Base-by-base conservation (phyloP, 2,797 vertebrate genomes). In the Oryzias sinensis region DNA sequence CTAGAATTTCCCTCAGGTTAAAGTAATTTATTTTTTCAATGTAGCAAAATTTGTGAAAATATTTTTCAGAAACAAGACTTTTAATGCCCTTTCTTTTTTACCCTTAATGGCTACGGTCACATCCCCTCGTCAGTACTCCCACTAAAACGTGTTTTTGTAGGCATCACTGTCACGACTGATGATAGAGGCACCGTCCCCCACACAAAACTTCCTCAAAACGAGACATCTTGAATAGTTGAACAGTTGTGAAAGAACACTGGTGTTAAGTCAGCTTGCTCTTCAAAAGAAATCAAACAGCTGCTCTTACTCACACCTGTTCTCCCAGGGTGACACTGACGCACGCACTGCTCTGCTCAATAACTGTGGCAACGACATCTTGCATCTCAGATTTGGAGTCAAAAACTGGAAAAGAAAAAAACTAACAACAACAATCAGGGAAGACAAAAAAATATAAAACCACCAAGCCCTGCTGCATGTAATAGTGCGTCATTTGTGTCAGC, bases 261-360 rank as follows among this genome's bases (percentile, higher is more conserved):
- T 79, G 72, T 84, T 83, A 88, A 89, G 83, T 89, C 63, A 72
- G 81, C 83, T 77, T 77, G 79, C 85, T 88, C 85, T 89, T 88
- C 76, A 90, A 84, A 89, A 81, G 83, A 85, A 80, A 91, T 91
- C 85, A 91, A 90, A 92, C 90, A 89, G 89, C 84, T 90, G 88
- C 85, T 89, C 90, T 91, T 87, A 84, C 81, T 90, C 89, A 91
- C 91, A 93, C 89, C 89, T 91, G 90, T 89, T 90, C 89, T 90
- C 89, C 88, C 79, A 70, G 76, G 73, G 76, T 91, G 90, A 90
- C 87, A 84, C 89, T 93, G 91, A 92, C 87, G 88, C 87, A 90
- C 82, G 70, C 72, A 65, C 79, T 57, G 73, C 81, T 77, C 71
- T 55, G 76, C 80, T 87, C 80, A 81, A 84, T 70, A 82, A 81